Evolutionary conservation across 2,113 vertebrate genomes (phyloP).

Genomic region (Clinocottus analis): DNA sequence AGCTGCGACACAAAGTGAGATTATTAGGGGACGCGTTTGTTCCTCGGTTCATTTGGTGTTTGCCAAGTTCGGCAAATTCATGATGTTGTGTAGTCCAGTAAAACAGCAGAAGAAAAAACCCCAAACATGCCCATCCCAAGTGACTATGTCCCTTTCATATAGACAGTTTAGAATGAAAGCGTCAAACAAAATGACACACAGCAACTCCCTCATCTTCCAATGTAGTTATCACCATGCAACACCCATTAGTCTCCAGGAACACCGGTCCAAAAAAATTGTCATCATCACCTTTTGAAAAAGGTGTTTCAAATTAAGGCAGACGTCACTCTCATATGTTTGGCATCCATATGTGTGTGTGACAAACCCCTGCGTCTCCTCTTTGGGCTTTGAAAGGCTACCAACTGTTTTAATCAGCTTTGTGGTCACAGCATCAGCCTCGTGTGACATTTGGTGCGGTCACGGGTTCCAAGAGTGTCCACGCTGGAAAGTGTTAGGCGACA

Average conservation of each 20-base stretch:
- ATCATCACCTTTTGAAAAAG: neutral
- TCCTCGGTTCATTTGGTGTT: too few species aligned
- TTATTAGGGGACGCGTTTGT: too few species aligned
- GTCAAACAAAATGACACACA: neutral
- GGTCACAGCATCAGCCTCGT: constrained; percentile 33
- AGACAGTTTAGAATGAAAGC: neutral
- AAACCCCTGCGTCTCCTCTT: neutral
- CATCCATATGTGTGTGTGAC: neutral
- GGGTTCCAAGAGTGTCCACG: constrained; percentile 29
- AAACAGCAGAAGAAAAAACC: too few species aligned
- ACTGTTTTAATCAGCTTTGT: constrained; percentile 42
- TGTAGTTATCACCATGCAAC: neutral
- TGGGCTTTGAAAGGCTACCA: neutral
- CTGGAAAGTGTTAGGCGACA: constrained; percentile 60
- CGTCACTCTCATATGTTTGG: neutral
- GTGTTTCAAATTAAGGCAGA: neutral
- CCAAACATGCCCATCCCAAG: too few species aligned
- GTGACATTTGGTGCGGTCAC: constrained; percentile 58
- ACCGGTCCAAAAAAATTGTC: too few species aligned
- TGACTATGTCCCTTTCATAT: neutral
- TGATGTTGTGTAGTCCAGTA: too few species aligned
- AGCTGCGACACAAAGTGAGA: too few species aligned
- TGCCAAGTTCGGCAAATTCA: too few species aligned
- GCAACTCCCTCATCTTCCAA: neutral
- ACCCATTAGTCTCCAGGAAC: neutral